Evolutionary conservation across 2,888 invertebrate genomes (phyloP), one percentile per base, ranked within the genome.

Genomic region (Hirtodrosophila cameraria): DNA sequence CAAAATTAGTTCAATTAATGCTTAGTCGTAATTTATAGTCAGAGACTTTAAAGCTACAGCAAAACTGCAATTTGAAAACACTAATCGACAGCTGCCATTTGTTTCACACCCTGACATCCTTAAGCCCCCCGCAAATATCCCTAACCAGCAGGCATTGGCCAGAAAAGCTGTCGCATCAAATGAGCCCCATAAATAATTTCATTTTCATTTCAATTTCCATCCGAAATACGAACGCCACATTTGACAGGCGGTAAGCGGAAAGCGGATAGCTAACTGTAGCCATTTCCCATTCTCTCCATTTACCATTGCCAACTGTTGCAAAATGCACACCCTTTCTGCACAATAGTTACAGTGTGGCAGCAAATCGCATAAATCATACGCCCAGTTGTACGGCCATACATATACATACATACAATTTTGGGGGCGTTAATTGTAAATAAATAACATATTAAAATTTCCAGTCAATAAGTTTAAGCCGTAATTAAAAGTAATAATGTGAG

Each of bases 391-490:
- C n/a, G n/a, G n/a, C n/a, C n/a, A n/a, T n/a, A n/a, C n/a, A n/a
- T n/a, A n/a, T n/a, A n/a, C n/a, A 79, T 59, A 53, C 62, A 64
- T 63, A 39, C 61, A 60, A 67, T 58, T 70, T 57, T 60, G 50
- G 75, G 60, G 72, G 80, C 77, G 69, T 81, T 84, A 82, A 82
- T 84, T 84, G 84, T 81, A 80, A 84, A 86, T 86, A 86, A 86
- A 82, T 81, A 84, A 81, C 82, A 86, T 86, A 86, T 82, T 82
- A 82, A 86, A 86, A 86, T 82, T 82, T 82, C 84, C 81, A 86
- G 77, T 86, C 86, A 86, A 84, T 86, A 75, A 77, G 75, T 75
- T 82, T 86, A 80, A 86, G 81, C 84, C 78, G 69, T 82, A 86
- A 82, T 82, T 86, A 86, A 84, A 84, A 82, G 81, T 72, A 83